These are phyloP conservation scores for Pycnomerus fuliginosus DNA, from an alignment of 2,888 invertebrate species.

Conservation along the genomic window DNA sequence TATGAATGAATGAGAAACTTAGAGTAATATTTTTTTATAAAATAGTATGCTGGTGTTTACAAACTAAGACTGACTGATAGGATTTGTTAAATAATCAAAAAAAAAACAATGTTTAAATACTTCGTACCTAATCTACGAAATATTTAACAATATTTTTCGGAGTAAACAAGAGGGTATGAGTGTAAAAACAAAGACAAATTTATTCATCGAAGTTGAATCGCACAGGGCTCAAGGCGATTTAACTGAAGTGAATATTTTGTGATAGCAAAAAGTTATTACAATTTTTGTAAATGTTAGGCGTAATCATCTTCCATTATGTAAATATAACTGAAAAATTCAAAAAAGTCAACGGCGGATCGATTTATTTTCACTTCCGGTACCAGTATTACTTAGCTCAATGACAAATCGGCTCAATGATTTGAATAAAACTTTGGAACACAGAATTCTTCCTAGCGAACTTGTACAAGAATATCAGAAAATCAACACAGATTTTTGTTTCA, in stretches of 20 bases:
- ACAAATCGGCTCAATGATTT: conserved; percentile 8
- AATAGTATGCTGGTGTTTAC: conserved; percentile 39
- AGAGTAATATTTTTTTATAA: conserved; percentile 48
- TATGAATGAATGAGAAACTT: conserved; percentile 37
- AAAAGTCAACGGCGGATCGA: conserved; percentile 12
- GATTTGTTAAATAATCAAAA: conserved; percentile 40
- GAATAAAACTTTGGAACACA: no score
- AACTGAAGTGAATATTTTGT: conserved; percentile 33
- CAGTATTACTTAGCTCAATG: conserved; percentile 13
- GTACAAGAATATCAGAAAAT: conserved; percentile 2
- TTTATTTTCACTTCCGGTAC: conserved; percentile 21
- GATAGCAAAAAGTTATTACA: conserved; percentile 15
- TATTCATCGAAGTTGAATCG: conserved; percentile 30
- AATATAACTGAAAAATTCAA: conserved; percentile 25
- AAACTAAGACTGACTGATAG: conserved; percentile 49
- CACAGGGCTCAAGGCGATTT: conserved; percentile 38
- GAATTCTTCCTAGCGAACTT: no score
- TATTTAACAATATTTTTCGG: conserved; percentile 23
- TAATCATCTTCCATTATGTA: conserved; percentile 29
- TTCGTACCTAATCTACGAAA: conserved; percentile 17
- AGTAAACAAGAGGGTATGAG: conserved; percentile 11
- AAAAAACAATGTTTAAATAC: conserved; percentile 20
- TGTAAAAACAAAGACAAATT: conserved; percentile 17
- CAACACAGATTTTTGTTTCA: conserved; percentile 12
- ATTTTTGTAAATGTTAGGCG: conserved; percentile 31